Evolutionary conservation across 2,113 vertebrate genomes (phyloP).

Genomic region (Microcebus lehilahytsara): DNA sequence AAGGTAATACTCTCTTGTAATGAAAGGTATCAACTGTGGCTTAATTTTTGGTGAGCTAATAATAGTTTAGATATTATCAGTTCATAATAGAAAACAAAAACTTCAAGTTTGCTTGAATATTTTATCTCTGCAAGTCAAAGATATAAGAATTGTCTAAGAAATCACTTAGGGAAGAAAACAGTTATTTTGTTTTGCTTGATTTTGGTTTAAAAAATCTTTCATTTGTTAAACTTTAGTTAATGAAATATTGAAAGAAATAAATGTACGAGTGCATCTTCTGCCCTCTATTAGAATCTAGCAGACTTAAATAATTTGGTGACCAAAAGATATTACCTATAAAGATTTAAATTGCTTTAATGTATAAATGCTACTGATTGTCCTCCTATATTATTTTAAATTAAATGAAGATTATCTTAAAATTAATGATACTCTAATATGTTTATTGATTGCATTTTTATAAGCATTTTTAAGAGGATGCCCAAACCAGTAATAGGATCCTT

Average conservation of each 20-base stretch:
- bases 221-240: constrained; percentile 38
- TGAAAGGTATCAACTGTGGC: constrained; percentile 27
- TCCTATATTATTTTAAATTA: constrained; percentile 50
- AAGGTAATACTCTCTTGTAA: constrained; percentile 88
- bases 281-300: background rate
- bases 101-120: background rate
- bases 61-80: constrained; percentile 40
- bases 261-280: background rate
- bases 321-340: constrained; percentile 18
- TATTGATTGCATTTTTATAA: constrained; percentile 52
- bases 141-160: constrained; percentile 11
- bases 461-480: constrained; percentile 41
- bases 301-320: background rate
- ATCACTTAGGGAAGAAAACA: background rate
- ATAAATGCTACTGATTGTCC: background rate
- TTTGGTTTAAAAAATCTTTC: constrained; percentile 50
- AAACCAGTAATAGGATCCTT: constrained; percentile 18
- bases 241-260: constrained; percentile 38
- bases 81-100: background rate
- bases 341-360: constrained; percentile 26
- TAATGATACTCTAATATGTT: constrained; percentile 13
- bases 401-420: constrained; percentile 22
- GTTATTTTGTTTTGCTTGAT: constrained; percentile 27
- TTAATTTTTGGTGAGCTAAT: constrained; percentile 41
- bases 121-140: constrained; percentile 44